These are phyloP conservation scores for Myathropa florea DNA, from an alignment of 2,888 invertebrate genomes.

Conservation along the genomic window DNA sequence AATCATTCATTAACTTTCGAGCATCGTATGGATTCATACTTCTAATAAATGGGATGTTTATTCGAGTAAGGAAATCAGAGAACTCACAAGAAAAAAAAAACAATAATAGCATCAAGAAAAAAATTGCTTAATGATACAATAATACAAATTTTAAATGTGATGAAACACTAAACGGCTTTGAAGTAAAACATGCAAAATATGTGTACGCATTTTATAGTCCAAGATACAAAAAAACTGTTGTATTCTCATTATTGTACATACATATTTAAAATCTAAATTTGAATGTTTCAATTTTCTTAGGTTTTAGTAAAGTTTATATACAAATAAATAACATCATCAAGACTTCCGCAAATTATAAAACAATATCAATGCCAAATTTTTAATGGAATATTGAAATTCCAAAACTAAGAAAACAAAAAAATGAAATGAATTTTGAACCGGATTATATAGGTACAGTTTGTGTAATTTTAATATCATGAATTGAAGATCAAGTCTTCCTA, in stretches of 20 bases:
- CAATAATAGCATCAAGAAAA: slow-evolving; percentile 31
- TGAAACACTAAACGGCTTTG: slow-evolving; percentile 61
- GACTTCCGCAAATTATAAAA: slow-evolving; percentile 59
- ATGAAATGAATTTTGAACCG: slow-evolving; percentile 53
- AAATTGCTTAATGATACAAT: slow-evolving; percentile 66
- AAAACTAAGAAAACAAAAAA: slow-evolving; percentile 37
- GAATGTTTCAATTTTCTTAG: slow-evolving; percentile 60
- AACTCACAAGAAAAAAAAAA: slow-evolving; percentile 17
- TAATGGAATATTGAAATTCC: slow-evolving; percentile 52
- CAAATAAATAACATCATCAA: slow-evolving; percentile 62
- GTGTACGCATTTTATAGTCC: slow-evolving; percentile 52
- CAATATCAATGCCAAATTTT: slow-evolving; percentile 69
- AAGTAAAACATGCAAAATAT: slow-evolving; percentile 55
- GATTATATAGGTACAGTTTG: slow-evolving; percentile 55
- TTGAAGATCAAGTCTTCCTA: slow-evolving; percentile 71
- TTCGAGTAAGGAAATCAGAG: neutral
- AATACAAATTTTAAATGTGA: slow-evolving; percentile 68
- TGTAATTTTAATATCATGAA: slow-evolving; percentile 70
- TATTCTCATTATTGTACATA: slow-evolving; percentile 61
- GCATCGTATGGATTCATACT: neutral
- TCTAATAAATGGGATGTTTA: neutral
- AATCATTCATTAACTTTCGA: neutral
- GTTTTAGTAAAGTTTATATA: slow-evolving; percentile 61
- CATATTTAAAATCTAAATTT: slow-evolving; percentile 54
- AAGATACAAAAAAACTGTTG: slow-evolving; percentile 47